A percentile compares a stretch with the other conserved stretches of the same genome.
Evolutionary conservation across 2,113 vertebrate genomes (phyloP).

Genomic region (Phrynocephalus versicolor): DNA sequence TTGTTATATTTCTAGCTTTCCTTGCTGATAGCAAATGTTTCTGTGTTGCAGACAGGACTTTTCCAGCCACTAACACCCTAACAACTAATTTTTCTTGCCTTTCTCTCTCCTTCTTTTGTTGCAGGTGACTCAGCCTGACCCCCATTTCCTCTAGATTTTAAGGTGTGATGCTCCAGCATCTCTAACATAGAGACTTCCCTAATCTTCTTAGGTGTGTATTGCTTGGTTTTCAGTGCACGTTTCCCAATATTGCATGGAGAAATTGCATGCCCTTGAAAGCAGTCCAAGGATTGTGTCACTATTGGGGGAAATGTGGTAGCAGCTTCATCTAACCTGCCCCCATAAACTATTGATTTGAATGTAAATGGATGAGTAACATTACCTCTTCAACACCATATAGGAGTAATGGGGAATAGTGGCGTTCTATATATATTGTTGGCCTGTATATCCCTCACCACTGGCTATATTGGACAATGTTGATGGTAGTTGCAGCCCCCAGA

Average conservation of each 20-base stretch:
- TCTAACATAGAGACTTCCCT: conserved; percentile 75
- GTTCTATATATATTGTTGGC: too few relatives aligned
- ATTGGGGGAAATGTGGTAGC: conserved; percentile 3
- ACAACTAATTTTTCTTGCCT: conserved; percentile 69
- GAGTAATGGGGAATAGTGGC: not conserved
- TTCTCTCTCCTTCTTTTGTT: conserved; percentile 69
- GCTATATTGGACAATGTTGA: too few relatives aligned
- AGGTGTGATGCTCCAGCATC: conserved; percentile 80
- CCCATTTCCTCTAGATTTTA: conserved; percentile 68
- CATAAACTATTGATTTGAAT: not conserved
- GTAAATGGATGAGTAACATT: not conserved
- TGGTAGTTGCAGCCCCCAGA: too few relatives aligned
- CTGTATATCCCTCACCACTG: too few relatives aligned
- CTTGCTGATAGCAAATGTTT: not conserved
- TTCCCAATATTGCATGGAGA: conserved; percentile 35
- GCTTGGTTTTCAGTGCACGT: conserved; percentile 59
- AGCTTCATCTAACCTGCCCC: fast-evolving
- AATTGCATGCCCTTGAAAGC: not conserved
- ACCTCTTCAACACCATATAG: conserved; percentile 13
- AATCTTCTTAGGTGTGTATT: conserved; percentile 84
- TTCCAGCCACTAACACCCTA: conserved; percentile 13
- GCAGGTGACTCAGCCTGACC: conserved; percentile 70
- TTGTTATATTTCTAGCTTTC: not conserved
- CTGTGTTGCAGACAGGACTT: not conserved
- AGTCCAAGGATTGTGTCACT: not conserved